phyloP scores from a whole-genome alignment of 2,113 vertebrate species.

The Callithrix jacchus region DNA sequence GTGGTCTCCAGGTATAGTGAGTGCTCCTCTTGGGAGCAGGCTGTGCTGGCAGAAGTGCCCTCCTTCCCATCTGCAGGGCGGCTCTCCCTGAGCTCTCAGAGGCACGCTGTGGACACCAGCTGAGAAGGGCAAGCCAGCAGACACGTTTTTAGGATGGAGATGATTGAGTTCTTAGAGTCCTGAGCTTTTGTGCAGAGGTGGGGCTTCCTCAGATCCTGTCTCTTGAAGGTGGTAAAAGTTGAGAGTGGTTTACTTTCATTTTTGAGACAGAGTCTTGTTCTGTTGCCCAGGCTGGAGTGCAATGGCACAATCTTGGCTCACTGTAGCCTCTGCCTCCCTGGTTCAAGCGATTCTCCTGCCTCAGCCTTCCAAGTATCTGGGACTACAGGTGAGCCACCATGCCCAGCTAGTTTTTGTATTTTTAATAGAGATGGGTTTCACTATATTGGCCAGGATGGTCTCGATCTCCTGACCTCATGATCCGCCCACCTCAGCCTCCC shows the following conservation, averaged over 20 bases:
- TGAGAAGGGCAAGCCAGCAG: not conserved
- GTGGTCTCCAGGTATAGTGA: not conserved
- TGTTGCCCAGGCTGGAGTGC: no score
- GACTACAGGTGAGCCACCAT: no score
- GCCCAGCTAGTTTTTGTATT: no score
- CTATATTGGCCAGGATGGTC: no score
- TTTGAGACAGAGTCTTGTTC: no score
- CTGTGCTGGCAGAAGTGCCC: not conserved
- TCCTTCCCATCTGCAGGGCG: not conserved
- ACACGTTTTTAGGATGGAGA: not conserved
- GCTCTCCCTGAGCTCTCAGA: not conserved
- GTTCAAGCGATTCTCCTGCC: no score
- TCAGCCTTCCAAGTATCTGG: no score
- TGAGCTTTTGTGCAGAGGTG: not conserved
- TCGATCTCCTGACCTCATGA: no score
- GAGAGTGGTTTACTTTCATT: not conserved
- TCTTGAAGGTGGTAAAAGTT: rapidly evolving
- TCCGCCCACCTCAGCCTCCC: no score
- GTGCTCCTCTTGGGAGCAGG: rapidly evolving
- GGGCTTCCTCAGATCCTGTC: rapidly evolving
- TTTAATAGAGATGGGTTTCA: no score
- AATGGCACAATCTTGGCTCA: no score
- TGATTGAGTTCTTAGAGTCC: not conserved
- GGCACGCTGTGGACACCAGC: rapidly evolving
- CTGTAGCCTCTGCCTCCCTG: no score